These are phyloP conservation scores for Cavia aperea DNA, from an alignment of 2,113 vertebrate species.

Conservation along the genomic window DNA sequence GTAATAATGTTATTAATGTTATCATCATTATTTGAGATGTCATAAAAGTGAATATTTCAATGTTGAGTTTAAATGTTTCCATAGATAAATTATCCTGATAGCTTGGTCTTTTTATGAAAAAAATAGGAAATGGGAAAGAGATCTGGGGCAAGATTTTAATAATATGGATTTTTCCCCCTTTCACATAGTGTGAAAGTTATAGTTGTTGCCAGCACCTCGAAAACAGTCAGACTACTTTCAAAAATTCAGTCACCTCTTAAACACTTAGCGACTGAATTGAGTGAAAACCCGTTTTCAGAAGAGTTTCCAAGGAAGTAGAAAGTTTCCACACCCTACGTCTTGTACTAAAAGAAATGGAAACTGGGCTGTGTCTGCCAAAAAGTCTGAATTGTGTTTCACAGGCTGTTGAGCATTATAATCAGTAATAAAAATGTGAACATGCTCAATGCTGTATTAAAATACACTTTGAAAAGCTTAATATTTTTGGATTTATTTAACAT, in stretches of 20 bases:
- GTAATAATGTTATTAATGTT: neutral
- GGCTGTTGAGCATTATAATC: constrained; percentile 72
- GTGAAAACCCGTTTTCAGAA: constrained; percentile 83
- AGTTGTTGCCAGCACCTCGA: constrained; percentile 73
- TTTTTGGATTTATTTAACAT: constrained; percentile 33
- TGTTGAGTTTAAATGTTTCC: constrained; percentile 63
- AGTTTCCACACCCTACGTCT: constrained; percentile 82
- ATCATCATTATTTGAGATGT: constrained; percentile 54
- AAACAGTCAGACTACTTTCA: constrained; percentile 78
- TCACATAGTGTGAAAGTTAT: constrained; percentile 77
- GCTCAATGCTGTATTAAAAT: constrained; percentile 71
- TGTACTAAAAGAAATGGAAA: constrained; percentile 80
- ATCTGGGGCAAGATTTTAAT: constrained; percentile 72
- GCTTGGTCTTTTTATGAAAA: constrained; percentile 69
- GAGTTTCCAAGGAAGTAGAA: constrained; percentile 85
- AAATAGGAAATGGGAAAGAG: constrained; percentile 69
- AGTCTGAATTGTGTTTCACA: constrained; percentile 73
- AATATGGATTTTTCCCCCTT: constrained; percentile 69
- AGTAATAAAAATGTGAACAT: constrained; percentile 70
- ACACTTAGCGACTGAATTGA: constrained; percentile 81
- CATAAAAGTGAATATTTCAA: constrained; percentile 49
- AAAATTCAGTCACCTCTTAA: constrained; percentile 85
- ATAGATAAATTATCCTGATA: constrained; percentile 70
- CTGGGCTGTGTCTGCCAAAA: constrained; percentile 71
- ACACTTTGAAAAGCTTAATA: constrained; percentile 57